phyloP scores from a whole-genome alignment of 2,888 invertebrate species.

The Parapristionchus giblindavisi region DNA sequence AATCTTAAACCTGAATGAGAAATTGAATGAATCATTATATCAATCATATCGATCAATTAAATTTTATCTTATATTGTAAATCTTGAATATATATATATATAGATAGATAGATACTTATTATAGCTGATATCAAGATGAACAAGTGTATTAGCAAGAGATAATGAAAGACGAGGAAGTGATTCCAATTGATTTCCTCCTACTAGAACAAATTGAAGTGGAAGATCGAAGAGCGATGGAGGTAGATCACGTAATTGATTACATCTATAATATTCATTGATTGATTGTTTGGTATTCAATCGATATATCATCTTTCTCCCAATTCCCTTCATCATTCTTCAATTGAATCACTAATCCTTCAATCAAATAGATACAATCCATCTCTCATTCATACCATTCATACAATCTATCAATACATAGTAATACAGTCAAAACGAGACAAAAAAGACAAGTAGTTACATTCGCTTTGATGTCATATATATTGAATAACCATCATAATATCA shows the following conservation, averaged over 20 bases:
- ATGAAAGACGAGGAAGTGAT: conserved; percentile 1
- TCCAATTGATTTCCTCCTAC: conserved; percentile 29
- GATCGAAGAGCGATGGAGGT: conserved; percentile 25
- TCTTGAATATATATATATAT: not conserved
- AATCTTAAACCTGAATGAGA: not conserved
- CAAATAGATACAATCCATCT: too few relatives aligned
- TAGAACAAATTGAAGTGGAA: conserved; percentile 11
- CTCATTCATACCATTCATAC: not conserved
- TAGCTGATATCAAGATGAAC: conserved; percentile 32
- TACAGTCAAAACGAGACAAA: not conserved
- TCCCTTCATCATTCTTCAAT: too few relatives aligned
- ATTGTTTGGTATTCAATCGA: not conserved
- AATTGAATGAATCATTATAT: not conserved
- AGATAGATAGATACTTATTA: conserved; percentile 10
- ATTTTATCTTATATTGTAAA: too few relatives aligned
- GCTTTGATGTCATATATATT: too few relatives aligned
- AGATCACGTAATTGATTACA: conserved; percentile 35
- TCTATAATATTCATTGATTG: not conserved
- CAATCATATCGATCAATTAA: too few relatives aligned
- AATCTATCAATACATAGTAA: not conserved
- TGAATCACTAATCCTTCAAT: too few relatives aligned
- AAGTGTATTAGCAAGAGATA: not conserved
- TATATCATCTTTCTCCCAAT: not conserved
- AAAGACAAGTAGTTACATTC: too few relatives aligned
- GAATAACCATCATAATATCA: too few relatives aligned